Percentiles rank a stretch among this genome's conserved stretches.
These are phyloP conservation scores for Phlogophora meticulosa DNA, from an alignment of 2,888 invertebrate species.

Conservation along the genomic window DNA sequence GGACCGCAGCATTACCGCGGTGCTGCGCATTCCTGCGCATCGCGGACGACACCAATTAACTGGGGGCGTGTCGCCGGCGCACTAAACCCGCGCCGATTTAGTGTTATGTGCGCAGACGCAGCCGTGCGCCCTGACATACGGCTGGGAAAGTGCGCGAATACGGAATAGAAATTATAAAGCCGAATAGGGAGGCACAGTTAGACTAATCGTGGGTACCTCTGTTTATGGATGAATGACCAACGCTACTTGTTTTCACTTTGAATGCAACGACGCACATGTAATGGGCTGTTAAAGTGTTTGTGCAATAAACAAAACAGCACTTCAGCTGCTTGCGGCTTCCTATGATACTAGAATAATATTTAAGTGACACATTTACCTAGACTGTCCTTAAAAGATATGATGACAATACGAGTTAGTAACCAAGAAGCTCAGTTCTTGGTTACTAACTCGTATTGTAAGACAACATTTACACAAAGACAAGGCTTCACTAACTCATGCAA, in stretches of 20 bases:
- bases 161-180: slow-evolving; percentile 33
- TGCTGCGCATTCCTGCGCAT: slow-evolving; percentile 64
- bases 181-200: slow-evolving; percentile 37
- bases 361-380: slow-evolving; percentile 32
- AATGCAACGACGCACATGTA: slow-evolving; percentile 40
- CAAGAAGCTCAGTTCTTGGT: too few species aligned
- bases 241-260: slow-evolving; percentile 38
- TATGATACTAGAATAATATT: slow-evolving; percentile 26
- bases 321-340: slow-evolving; percentile 15
- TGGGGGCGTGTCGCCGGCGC: slow-evolving; percentile 74
- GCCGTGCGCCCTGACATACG: slow-evolving; percentile 61
- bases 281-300: slow-evolving; percentile 42
- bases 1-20: slow-evolving; percentile 63
- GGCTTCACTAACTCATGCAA: not conserved
- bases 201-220: slow-evolving; percentile 17
- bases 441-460: slow-evolving; percentile 9
- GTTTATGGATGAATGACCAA: slow-evolving; percentile 44
- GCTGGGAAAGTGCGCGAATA: slow-evolving; percentile 31
- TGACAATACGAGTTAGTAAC: too few species aligned
- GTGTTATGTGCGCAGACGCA: slow-evolving; percentile 73
- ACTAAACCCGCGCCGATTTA: slow-evolving; percentile 74
- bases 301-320: slow-evolving; percentile 34
- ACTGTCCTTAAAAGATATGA: slow-evolving; percentile 30
- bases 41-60: slow-evolving; percentile 80
- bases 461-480: slow-evolving; percentile 2